Percentiles rank a stretch among this genome's conserved stretches.
Evolutionary conservation across 1,140 invertebrate species (phyloP).

Genomic region (Heterodera carotae): DNA sequence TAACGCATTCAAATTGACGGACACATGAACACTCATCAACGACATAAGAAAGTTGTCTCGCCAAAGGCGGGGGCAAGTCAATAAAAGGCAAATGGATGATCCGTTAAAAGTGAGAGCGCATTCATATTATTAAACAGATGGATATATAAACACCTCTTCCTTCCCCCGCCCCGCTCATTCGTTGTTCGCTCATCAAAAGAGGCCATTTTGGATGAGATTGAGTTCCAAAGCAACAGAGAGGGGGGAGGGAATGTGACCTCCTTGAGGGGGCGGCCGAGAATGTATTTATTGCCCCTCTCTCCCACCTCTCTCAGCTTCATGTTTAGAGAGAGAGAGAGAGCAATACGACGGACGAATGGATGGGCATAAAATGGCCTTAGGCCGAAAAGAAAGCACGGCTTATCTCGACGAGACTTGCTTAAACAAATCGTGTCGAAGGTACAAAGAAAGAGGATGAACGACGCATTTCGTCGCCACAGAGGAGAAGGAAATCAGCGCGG

Average conservation of each 20-base stretch:
- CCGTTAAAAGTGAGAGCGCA: too few species aligned
- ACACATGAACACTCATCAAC: too few species aligned
- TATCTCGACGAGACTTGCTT: neutral
- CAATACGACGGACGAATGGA: too few species aligned
- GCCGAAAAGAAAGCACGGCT: neutral
- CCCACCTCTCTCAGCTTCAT: neutral
- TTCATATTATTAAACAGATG: too few species aligned
- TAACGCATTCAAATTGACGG: too few species aligned
- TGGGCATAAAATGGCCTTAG: neutral
- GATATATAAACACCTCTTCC: neutral
- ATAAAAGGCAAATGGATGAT: too few species aligned
- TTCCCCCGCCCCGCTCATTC: too few species aligned
- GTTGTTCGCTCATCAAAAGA: neutral
- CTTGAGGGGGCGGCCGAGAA: too few species aligned
- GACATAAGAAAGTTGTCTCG: too few species aligned
- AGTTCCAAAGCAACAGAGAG: neutral
- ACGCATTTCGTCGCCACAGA: neutral
- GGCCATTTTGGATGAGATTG: neutral
- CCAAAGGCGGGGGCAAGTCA: too few species aligned
- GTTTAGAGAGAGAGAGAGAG: neutral
- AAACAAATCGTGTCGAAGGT: neutral
- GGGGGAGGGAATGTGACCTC: too few species aligned
- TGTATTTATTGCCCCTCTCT: too few species aligned
- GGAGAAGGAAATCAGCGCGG: neutral
- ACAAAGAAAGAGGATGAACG: neutral